A percentile compares a stretch with the other conserved stretches of the same genome.
These are phyloP conservation scores for Chiloscyllium plagiosum DNA, from an alignment of 2,113 vertebrate species.

Conservation along the genomic window DNA sequence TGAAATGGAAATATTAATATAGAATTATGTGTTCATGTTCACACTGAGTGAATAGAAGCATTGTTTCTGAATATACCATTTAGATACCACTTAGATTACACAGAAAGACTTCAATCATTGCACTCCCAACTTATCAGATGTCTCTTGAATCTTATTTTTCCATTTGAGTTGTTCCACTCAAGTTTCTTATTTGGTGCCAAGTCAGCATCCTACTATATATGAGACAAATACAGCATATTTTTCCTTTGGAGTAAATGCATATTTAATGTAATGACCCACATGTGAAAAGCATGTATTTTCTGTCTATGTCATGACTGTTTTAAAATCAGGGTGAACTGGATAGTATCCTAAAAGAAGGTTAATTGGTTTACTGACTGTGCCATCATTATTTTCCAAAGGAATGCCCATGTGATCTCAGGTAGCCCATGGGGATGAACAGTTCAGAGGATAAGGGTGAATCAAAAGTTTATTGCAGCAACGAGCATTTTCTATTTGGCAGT, in stretches of 20 bases:
- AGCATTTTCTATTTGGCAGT: not conserved
- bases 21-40: not conserved
- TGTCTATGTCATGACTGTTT: not conserved
- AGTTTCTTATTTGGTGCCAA: not conserved
- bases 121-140: not conserved
- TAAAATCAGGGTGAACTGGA: not conserved
- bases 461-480: not conserved
- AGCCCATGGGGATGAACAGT: not conserved
- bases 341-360: not conserved
- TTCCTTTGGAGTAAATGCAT: not conserved
- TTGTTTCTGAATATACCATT: not conserved
- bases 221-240: not conserved
- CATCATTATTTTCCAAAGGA: not conserved
- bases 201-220: not conserved
- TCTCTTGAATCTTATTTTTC: not conserved
- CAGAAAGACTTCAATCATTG: constrained; percentile 1
- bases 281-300: not conserved
- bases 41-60: not conserved
- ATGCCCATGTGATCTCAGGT: not conserved
- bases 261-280: not conserved
- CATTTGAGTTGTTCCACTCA: not conserved
- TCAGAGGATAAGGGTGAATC: not conserved
- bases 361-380: not conserved
- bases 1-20: not conserved
- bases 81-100: not conserved